These are phyloP conservation scores for Drosophila mettleri DNA, from an alignment of 2,888 invertebrate genomes.

Conservation along the genomic window DNA sequence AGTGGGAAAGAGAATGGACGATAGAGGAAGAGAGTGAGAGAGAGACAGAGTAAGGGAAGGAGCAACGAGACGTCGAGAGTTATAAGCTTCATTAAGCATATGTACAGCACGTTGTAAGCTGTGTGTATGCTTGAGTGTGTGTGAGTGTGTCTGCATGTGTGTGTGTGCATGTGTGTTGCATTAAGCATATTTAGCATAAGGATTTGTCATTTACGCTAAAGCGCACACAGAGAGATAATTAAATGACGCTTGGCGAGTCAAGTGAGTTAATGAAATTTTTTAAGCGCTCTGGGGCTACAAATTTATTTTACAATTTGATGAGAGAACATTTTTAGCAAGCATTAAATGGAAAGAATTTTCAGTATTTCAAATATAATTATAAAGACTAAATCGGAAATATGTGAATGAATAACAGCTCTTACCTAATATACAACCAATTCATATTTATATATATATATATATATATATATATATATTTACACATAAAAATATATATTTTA, in stretches of 20 bases:
- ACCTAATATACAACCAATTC: not conserved
- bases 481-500: conserved; percentile 1
- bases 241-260: conserved; percentile 70
- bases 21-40: conserved; percentile 7
- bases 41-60: conserved; percentile 16
- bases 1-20: conserved; percentile 5
- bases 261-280: conserved; percentile 81
- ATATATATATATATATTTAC: not conserved
- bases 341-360: not conserved
- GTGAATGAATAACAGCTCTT: not conserved
- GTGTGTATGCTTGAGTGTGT: conserved; percentile 19
- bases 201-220: conserved; percentile 82
- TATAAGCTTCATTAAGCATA: conserved; percentile 84
- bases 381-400: not conserved
- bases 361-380: not conserved
- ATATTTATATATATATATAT: not conserved
- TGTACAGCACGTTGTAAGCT: conserved; percentile 77
- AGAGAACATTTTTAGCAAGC: not conserved
- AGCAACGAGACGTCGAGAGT: conserved; percentile 64
- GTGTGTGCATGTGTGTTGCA: conserved; percentile 58
- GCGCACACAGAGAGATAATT: conserved; percentile 75
- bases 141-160: conserved; percentile 1
- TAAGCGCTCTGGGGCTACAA: conserved; percentile 52
- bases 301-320: conserved; percentile 34
- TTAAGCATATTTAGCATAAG: conserved; percentile 83